Evolutionary conservation across 1,140 invertebrate genomes (phyloP).

Genomic region (Ridgeia piscesae): DNA sequence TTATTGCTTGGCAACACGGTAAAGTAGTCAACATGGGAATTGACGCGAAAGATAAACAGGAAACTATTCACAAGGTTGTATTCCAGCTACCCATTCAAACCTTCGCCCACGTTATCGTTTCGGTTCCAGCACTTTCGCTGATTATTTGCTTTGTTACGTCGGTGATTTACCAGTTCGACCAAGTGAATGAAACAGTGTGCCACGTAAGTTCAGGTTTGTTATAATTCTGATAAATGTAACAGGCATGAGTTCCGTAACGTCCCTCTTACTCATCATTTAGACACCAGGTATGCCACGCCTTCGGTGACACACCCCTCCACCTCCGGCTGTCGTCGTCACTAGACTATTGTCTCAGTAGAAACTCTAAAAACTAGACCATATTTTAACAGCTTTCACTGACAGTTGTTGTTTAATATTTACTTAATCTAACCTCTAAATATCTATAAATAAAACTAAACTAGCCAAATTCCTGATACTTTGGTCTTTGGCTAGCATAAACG

Average conservation of each 20-base stretch:
- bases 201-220: slow-evolving; percentile 66
- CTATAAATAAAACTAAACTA: too few species aligned
- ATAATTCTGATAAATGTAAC: not conserved
- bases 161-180: slow-evolving; percentile 84
- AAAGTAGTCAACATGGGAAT: not conserved
- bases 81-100: slow-evolving; percentile 65
- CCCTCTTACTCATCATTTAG: not conserved
- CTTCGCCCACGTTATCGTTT: slow-evolving; percentile 77
- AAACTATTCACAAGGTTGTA: slow-evolving; percentile 46
- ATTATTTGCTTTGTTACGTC: slow-evolving; percentile 83
- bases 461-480: too few species aligned
- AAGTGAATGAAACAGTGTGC: slow-evolving; percentile 90
- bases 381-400: too few species aligned
- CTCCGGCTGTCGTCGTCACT: too few species aligned
- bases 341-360: too few species aligned
- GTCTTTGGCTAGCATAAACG: too few species aligned
- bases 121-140: slow-evolving; percentile 76
- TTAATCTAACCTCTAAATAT: too few species aligned
- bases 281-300: not conserved
- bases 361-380: too few species aligned
- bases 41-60: slow-evolving; percentile 16
- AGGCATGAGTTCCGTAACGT: not conserved
- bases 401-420: too few species aligned
- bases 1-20: not conserved
- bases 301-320: not conserved